Percentiles rank a stretch among this genome's conserved stretches.
Evolutionary conservation across 2,888 invertebrate genomes (phyloP).

Genomic region (Leistus spinibarbis): DNA sequence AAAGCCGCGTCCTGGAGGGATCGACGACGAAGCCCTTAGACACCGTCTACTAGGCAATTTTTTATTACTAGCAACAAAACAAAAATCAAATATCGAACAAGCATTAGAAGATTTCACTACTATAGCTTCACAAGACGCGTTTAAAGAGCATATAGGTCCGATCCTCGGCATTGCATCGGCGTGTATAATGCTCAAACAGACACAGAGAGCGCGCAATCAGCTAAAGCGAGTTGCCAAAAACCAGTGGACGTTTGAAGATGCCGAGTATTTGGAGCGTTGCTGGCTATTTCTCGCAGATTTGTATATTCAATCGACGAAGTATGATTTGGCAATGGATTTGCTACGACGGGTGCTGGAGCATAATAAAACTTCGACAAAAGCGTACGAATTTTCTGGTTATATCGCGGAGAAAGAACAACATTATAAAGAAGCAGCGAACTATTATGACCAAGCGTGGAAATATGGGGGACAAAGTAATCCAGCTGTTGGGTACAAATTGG

Average conservation of each 20-base stretch:
- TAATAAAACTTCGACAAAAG: conserved; percentile 87
- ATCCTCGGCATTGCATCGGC: conserved; percentile 75
- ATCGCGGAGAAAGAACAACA: conserved; percentile 92
- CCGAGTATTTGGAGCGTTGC: conserved; percentile 92
- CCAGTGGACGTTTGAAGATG: conserved; percentile 93
- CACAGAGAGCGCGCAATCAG: conserved; percentile 89
- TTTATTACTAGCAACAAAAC: conserved; percentile 80
- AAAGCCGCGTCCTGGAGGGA: conserved; percentile 64
- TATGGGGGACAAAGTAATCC: conserved; percentile 82
- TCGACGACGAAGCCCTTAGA: conserved; percentile 69
- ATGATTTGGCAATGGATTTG: conserved; percentile 84
- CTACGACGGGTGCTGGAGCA: conserved; percentile 78
- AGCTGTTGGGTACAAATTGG: conserved; percentile 89
- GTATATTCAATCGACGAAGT: conserved; percentile 81
- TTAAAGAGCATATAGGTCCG: conserved; percentile 82
- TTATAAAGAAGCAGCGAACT: conserved; percentile 80
- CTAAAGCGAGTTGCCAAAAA: conserved; percentile 86
- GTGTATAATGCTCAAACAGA: conserved; percentile 87
- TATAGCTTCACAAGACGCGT: conserved; percentile 72
- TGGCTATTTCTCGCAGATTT: conserved; percentile 95
- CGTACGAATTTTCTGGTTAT: conserved; percentile 86
- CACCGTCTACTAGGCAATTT: conserved; percentile 80
- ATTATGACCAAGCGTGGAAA: conserved; percentile 88
- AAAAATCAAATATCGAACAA: conserved; percentile 81
- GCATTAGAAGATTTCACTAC: conserved; percentile 80